Evolutionary conservation across 2,113 vertebrate species (phyloP).

Genomic region (Toxotes chatareus): DNA sequence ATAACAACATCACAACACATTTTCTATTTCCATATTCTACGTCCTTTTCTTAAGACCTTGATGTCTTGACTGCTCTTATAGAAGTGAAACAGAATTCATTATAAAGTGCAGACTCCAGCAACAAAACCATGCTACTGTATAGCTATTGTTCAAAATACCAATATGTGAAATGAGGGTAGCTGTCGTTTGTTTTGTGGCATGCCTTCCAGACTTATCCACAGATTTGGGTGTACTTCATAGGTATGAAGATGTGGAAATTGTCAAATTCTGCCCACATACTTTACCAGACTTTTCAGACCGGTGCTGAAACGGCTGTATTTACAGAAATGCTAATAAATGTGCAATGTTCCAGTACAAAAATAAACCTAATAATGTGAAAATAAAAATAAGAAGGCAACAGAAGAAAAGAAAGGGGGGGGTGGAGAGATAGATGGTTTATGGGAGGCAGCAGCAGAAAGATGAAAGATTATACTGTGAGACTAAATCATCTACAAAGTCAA

Average conservation of each 20-base stretch:
- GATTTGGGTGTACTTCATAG: background rate
- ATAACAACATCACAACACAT: background rate
- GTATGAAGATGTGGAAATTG: conserved; percentile 12
- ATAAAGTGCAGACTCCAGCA: background rate
- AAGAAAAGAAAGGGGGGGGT: background rate
- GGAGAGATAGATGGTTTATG: conserved; percentile 11
- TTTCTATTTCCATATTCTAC: conserved; percentile 18
- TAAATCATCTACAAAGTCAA: conserved; percentile 30
- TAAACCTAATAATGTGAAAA: conserved; percentile 36
- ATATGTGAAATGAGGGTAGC: background rate
- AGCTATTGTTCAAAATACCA: background rate
- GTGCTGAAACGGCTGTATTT: conserved; percentile 20
- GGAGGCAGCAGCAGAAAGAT: conserved; percentile 12
- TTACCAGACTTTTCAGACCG: conserved; percentile 34
- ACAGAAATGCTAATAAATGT: conserved; percentile 44
- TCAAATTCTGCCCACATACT: conserved; percentile 21
- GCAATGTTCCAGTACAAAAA: conserved; percentile 32
- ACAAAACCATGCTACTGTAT: background rate
- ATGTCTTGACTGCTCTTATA: conserved; percentile 3
- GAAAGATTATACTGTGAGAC: conserved; percentile 26
- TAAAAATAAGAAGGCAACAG: conserved; percentile 14
- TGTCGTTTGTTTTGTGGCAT: background rate
- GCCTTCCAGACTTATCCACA: background rate
- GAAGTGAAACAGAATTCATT: conserved; percentile 9
- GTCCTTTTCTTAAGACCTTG: background rate